Conservation (phyloP, 2,888 invertebrate genomes). For the Romanomermis culicivorax region DNA sequence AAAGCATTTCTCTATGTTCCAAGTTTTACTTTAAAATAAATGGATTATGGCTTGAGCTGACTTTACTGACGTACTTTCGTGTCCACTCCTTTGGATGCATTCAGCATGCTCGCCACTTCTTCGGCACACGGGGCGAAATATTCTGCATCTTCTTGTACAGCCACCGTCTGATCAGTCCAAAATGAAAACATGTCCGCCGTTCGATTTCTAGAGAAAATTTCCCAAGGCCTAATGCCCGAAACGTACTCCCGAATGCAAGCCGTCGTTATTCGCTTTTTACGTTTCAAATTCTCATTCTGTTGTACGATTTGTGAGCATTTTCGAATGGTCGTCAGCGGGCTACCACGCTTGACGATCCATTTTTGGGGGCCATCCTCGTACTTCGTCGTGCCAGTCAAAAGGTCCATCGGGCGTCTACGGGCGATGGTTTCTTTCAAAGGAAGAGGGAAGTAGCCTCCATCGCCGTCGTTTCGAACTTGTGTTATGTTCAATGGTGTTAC, state of each 20-base stretch:
- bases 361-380: not conserved
- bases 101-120: not conserved
- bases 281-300: not conserved
- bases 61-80: no score
- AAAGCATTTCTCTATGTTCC: no score
- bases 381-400: constrained; percentile 7
- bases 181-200: not conserved
- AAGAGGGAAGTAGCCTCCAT: constrained; percentile 4
- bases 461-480: constrained; percentile 5
- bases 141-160: not conserved
- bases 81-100: no score
- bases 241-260: not conserved
- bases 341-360: not conserved
- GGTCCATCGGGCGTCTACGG: not conserved
- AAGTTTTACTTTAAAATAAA: no score
- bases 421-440: not conserved
- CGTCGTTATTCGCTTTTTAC: not conserved
- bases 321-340: not conserved
- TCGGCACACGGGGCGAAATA: not conserved
- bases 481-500: not conserved
- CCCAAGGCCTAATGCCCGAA: no score
- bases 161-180: not conserved
- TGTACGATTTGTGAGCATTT: not conserved
- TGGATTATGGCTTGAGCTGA: no score
- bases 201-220: no score